Conservation (phyloP, 2,113 vertebrate species). For the Ochotona curzoniae region DNA sequence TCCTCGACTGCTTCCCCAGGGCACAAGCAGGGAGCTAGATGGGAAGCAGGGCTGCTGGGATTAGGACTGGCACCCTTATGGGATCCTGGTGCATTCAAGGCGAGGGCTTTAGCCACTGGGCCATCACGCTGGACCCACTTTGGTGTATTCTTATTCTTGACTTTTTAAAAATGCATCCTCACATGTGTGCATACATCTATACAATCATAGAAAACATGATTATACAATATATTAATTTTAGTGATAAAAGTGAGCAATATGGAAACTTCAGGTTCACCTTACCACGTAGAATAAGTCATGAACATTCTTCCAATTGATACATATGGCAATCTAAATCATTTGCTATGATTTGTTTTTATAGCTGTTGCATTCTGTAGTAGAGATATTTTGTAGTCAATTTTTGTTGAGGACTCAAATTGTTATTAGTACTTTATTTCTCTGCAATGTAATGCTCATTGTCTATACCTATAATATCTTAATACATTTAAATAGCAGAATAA, state of each 20-base stretch:
- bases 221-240: not conserved
- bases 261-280: not conserved
- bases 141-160: not conserved
- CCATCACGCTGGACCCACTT: not conserved
- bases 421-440: conserved; percentile 31
- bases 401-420: not conserved
- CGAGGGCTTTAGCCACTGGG: not conserved
- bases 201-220: not conserved
- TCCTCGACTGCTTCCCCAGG: too few relatives aligned
- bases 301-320: not conserved
- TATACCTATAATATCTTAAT: too few relatives aligned
- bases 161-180: not conserved
- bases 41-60: too few relatives aligned
- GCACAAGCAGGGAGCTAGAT: too few relatives aligned
- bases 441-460: not conserved
- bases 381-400: not conserved
- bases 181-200: not conserved
- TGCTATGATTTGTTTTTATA: not conserved
- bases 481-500: too few relatives aligned
- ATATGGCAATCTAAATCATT: not conserved
- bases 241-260: not conserved
- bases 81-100: too few relatives aligned
- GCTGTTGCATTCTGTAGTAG: not conserved
- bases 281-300: not conserved
- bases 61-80: too few relatives aligned